Evolutionary conservation across 2,113 vertebrate genomes (phyloP).

Genomic region (Suncus etruscus): DNA sequence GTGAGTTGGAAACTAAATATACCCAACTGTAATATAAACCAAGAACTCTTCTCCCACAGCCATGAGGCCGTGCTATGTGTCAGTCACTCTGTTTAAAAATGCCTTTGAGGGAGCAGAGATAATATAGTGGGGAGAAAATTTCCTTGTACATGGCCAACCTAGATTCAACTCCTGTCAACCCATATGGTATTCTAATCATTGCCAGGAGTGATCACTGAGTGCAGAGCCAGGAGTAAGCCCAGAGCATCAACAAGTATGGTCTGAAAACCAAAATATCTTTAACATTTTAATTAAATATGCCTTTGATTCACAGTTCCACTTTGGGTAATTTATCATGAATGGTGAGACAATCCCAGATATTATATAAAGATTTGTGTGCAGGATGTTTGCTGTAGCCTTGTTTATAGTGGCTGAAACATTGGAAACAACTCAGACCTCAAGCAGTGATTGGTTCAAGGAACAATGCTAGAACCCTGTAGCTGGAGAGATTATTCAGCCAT

Average conservation of each 20-base stretch:
- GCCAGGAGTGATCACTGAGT: too few relatives aligned
- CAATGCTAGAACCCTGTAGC: constrained; percentile 17
- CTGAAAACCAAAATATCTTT: too few relatives aligned
- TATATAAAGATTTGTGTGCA: constrained; percentile 61
- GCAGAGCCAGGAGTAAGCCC: too few relatives aligned
- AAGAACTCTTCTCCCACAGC: neutral
- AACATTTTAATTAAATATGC: neutral
- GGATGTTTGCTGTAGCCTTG: constrained; percentile 35
- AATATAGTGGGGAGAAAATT: too few relatives aligned
- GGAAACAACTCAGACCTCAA: constrained; percentile 53
- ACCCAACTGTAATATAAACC: constrained; percentile 1
- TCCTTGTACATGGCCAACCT: too few relatives aligned
- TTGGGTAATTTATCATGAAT: constrained; percentile 57
- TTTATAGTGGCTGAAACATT: constrained; percentile 46
- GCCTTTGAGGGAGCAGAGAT: too few relatives aligned
- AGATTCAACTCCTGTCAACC: too few relatives aligned
- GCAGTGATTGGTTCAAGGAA: constrained; percentile 55
- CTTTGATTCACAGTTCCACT: constrained; percentile 68
- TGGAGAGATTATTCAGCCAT: constrained; percentile 58
- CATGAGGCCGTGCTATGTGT: neutral
- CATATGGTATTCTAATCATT: too few relatives aligned
- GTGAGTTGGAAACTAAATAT: neutral
- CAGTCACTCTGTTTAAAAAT: neutral
- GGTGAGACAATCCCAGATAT: constrained; percentile 2
- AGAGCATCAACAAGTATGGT: too few relatives aligned